Evolutionary conservation across 2,113 vertebrate species (phyloP).

Genomic region (Mellivora capensis): DNA sequence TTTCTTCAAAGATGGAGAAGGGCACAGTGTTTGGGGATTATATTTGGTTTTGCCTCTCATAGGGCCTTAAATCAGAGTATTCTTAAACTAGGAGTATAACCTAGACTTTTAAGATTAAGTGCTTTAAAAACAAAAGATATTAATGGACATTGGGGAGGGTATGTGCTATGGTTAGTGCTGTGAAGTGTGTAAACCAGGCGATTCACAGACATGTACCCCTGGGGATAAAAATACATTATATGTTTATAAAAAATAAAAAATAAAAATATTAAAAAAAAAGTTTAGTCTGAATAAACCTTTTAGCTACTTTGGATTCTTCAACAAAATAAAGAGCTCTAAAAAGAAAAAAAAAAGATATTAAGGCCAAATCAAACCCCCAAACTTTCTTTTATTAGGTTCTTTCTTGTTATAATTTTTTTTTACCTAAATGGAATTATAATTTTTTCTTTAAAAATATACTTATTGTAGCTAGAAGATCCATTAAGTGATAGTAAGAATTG

Average conservation of each 20-base stretch:
- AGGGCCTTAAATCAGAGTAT: neutral
- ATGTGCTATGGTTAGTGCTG: too few relatives aligned
- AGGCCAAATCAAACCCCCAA: neutral
- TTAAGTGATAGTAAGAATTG: neutral
- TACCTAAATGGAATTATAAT: neutral
- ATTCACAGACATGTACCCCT: too few relatives aligned
- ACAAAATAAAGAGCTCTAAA: too few relatives aligned
- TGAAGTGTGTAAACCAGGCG: too few relatives aligned
- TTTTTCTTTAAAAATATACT: neutral
- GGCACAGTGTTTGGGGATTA: neutral
- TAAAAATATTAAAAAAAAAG: too few relatives aligned
- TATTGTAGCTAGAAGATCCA: neutral
- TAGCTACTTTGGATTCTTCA: too few relatives aligned
- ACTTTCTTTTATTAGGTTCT: neutral
- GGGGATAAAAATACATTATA: too few relatives aligned
- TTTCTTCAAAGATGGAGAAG: conserved; percentile 17
- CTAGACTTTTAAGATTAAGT: neutral
- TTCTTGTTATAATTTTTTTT: neutral
- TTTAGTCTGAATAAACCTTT: too few relatives aligned
- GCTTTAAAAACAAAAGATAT: neutral
- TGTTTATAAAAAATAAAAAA: too few relatives aligned
- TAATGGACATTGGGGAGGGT: too few relatives aligned
- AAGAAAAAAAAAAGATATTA: neutral
- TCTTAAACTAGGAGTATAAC: neutral
- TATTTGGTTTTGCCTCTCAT: conserved; percentile 30